Conservation (phyloP, 2,888 invertebrate species). For the Barypeithes pellucidus region DNA sequence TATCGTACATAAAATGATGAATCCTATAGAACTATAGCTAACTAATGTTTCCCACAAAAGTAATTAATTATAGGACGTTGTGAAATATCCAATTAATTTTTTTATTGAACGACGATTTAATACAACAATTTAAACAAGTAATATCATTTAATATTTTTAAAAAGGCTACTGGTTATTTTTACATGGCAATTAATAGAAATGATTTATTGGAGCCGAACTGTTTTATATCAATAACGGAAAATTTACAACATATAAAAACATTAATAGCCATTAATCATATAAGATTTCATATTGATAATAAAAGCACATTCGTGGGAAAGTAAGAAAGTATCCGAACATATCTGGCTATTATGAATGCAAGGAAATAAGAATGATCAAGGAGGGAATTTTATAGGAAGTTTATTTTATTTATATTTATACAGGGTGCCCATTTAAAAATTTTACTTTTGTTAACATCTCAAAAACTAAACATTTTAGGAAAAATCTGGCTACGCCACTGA, state of each 20-base stretch:
- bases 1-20: too few species aligned
- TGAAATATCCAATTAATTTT: neutral
- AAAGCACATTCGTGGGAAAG: constrained; percentile 12
- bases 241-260: constrained; percentile 18
- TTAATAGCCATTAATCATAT: constrained; percentile 15
- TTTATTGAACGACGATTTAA: constrained; percentile 4
- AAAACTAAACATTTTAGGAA: too few species aligned
- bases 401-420: too few species aligned
- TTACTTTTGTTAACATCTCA: too few species aligned
- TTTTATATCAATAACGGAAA: constrained; percentile 23
- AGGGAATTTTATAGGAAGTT: too few species aligned
- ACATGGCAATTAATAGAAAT: constrained; percentile 18
- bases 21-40: too few species aligned
- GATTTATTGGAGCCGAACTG: constrained; percentile 18
- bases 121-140: neutral
- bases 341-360: too few species aligned
- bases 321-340: neutral
- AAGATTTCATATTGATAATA: constrained; percentile 18
- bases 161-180: constrained; percentile 22
- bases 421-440: too few species aligned
- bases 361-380: too few species aligned
- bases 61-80: neutral
- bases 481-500: too few species aligned
- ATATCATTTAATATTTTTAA: constrained; percentile 24
- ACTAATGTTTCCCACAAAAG: neutral